Conservation (phyloP, 2,797 vertebrate species). For the Rhinella marina region DNA sequence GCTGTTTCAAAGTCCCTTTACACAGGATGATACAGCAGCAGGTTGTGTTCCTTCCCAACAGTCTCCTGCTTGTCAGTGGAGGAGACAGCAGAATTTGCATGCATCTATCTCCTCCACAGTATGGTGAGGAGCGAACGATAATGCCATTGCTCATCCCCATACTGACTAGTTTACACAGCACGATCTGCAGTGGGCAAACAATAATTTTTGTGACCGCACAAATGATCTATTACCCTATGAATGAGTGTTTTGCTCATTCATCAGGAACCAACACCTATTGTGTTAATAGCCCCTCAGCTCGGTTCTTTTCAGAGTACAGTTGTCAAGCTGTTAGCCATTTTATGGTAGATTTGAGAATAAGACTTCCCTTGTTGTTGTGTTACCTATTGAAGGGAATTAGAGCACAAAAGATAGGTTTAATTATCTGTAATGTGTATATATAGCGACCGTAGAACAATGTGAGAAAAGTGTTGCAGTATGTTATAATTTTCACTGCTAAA, state of each 20-base stretch:
- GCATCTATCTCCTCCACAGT: too few species aligned
- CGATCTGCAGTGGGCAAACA: too few species aligned
- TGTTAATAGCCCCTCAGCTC: neutral
- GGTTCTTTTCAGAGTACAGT: neutral
- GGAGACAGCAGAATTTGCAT: too few species aligned
- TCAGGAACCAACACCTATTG: neutral
- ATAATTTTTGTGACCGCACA: too few species aligned
- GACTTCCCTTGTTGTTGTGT: neutral
- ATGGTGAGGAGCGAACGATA: too few species aligned
- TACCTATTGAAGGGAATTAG: neutral
- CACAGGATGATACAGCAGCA: too few species aligned
- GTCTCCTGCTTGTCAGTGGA: too few species aligned
- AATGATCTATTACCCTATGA: too few species aligned
- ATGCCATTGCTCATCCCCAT: too few species aligned
- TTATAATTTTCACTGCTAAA: neutral
- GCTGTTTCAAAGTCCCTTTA: too few species aligned
- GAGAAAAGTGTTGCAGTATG: neutral
- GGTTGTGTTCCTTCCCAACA: too few species aligned
- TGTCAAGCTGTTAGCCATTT: neutral
- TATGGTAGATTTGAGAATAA: neutral
- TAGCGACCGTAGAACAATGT: neutral
- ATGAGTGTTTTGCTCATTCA: neutral
- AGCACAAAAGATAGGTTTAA: constrained; percentile 3
- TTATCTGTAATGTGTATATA: neutral
- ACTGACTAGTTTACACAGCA: too few species aligned